Base-by-base conservation (phyloP, 2,113 vertebrate species). In the Peromyscus maniculatus region DNA sequence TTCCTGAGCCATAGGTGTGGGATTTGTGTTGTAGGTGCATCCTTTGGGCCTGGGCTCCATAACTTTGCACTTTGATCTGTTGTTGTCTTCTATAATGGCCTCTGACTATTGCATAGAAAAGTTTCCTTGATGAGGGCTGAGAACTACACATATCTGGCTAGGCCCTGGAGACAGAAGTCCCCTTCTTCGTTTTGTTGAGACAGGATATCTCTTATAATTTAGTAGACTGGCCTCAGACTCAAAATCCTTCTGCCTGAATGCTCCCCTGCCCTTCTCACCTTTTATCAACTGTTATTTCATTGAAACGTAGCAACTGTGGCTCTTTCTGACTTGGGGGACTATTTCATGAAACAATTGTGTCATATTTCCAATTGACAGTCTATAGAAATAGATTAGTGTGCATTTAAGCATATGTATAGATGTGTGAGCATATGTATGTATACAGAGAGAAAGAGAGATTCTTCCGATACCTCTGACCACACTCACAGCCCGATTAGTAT, bases 361-460 rank as follows among this genome's bases (percentile, higher is more conserved):
- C 19, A 78, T 91, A 43, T 87, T 96, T 89, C 96, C 52, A 83
- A 5, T n/a, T 39, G 52, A 49, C 36, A 93, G 11, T 93, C 33
- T 78, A 39, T 55, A 93, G 52, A 93, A 95, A 89, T 21, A 96
- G 26, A 72, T 77, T 83, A 62, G 67, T 87, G 36, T 72, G 52
- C 82, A 26, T 22, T 69, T 66, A 31, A 21, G 17, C 43, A 55
- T 36, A 52, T 21, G 39, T 67, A 49, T 31, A 87, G 64, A 21
- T 87, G 43, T 19, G 15, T 6, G 26, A 49, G 62, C 43, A 21
- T 49, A 12, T 31, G 2, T 49, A 67, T 33, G 28, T 36, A 13
- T 33, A 64, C 28, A 67, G 16, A 67, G 13, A 64, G n/a, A 16
- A 13, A 64, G 24, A 62, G 52, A 43, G 43, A 43, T 43, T 43